Evolutionary conservation across 2,797 vertebrate species (phyloP), one percentile per base, ranked within the genome.

Genomic region (Buphagus erythrorhynchus): DNA sequence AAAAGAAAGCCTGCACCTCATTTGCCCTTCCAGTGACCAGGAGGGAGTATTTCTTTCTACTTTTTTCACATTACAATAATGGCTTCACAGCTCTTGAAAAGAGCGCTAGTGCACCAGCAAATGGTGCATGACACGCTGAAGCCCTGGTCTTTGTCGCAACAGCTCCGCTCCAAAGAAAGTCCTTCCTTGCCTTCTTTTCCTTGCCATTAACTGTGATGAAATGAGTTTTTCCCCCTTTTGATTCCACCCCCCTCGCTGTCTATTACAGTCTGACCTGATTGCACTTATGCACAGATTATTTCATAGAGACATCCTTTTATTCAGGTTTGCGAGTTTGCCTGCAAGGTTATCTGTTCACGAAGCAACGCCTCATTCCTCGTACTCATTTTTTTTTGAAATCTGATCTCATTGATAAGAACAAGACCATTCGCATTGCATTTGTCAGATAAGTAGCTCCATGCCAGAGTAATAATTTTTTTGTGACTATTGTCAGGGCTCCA

Each of bases 11-110:
- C 73, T 92, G 96, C 98, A 98, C 98, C 98, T 98, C 98, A 98
- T 98, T 98, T 97, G 99, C 98, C 99, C 99, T 99, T 99, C 99
- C 97, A 97, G 95, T 98, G 98, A 99, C 98, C 98, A 98, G 90
- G 97, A 97, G 97, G 98, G 98, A 98, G 98, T 97, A 97, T 97
- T 98, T 98, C 98, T 98, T 98, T 98, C 97, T 97, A 97, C 96
- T 97, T 98, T 98, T 98, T 97, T 97, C 98, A 96, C 97, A 98
- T 98, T 98, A 97, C 97, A 98, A 98, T 98, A 98, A 98, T 98
- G 98, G 98, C 98, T 98, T 98, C 98, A 97, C 97, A 96, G 98
- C 98, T 97, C 98, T 98, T 98, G 98, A 98, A 97, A 97, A 97
- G 98, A 98, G 98, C 90, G 94, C 98, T 97, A 97, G 98, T 98